Evolutionary conservation across 2,113 vertebrate genomes (phyloP), one percentile per base, ranked within the genome.

Genomic region (Bufo bufo): DNA sequence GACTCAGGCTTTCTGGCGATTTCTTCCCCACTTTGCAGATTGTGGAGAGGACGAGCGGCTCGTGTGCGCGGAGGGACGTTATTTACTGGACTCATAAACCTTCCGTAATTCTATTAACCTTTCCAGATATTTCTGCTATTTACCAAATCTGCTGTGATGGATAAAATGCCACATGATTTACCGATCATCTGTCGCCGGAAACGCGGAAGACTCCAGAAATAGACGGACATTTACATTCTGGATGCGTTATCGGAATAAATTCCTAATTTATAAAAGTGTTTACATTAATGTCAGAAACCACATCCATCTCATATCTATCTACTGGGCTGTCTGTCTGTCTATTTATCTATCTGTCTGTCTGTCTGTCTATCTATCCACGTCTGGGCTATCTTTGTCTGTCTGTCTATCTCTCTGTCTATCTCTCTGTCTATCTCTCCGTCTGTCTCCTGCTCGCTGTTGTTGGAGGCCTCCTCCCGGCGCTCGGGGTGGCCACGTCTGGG

Each of bases 91-190:
- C 72, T 20, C 8, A 75, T 75, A 49, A 75, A 75, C 72, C 72
- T 75, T 49, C 47, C 9, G 45, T 75, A 20, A 75, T 75, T 75
- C 72, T 47, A 75, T 75, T 75, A 75, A 75, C 72, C 72, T 75
- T 75, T 75, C 72, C 72, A 50, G 72, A 75, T 75, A 75, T 75
- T 75, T 75, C 47, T 75, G 72, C 72, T 75, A 75, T 75, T 75
- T 75, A 75, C 72, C 47, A 75, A 75, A 50, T 75, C 47, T 50
- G 45, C 72, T 50, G 10, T 20, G 45, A 75, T 50, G 47, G 72
- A 75, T 49, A 75, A 75, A 75, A 75, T 75, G 72, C 50, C 72
- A 20, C 47, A 20, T 49, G 72, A 75, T 75, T 75, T 50, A 75
- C 72, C 6, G 72, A 50, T 75, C 45, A 50, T 75, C 72, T 75